These are phyloP conservation scores for Scaptomyza hsui DNA, from an alignment of 1,140 invertebrate genomes.

Conservation along the genomic window DNA sequence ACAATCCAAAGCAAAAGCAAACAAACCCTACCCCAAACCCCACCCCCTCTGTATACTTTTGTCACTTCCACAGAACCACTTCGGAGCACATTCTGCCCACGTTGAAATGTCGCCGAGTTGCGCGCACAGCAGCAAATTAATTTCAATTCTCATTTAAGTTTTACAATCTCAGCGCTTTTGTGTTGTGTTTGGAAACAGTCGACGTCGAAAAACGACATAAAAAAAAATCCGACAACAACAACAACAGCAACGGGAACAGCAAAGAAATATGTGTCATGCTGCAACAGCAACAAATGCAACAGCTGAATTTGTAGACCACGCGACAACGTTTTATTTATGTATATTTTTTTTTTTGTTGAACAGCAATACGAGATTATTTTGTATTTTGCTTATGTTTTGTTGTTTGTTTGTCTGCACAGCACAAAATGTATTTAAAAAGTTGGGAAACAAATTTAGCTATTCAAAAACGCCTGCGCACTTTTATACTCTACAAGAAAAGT, in stretches of 20 bases:
- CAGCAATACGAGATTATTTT: slow-evolving; percentile 8
- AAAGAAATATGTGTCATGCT: slow-evolving; percentile 32
- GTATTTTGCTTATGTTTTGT: slow-evolving; percentile 11
- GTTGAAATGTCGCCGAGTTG: slow-evolving; percentile 3
- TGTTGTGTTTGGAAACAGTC: slow-evolving; percentile 19
- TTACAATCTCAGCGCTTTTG: slow-evolving; percentile 59
- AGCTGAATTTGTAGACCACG: slow-evolving; percentile 44
- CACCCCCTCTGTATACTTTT: background rate
- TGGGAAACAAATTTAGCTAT: background rate
- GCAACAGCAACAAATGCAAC: slow-evolving; percentile 35
- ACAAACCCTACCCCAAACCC: background rate
- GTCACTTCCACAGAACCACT: background rate
- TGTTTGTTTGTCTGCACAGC: slow-evolving; percentile 1
- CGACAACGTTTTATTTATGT: slow-evolving; percentile 45
- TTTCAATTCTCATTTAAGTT: slow-evolving; percentile 71
- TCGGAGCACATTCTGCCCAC: slow-evolving; percentile 18
- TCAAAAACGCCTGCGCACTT: slow-evolving; percentile 1
- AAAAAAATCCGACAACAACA: slow-evolving; percentile 47
- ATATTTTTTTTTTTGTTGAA: background rate
- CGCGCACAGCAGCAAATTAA: slow-evolving; percentile 59
- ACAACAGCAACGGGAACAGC: slow-evolving; percentile 8
- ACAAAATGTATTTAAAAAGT: slow-evolving; percentile 1
- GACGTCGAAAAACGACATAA: slow-evolving; percentile 18
- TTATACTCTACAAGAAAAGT: slow-evolving; percentile 3
- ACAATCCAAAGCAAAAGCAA: slow-evolving; percentile 5